These are phyloP conservation scores for Varroa destructor DNA, from an alignment of 1,140 invertebrate genomes.

Conservation along the genomic window DNA sequence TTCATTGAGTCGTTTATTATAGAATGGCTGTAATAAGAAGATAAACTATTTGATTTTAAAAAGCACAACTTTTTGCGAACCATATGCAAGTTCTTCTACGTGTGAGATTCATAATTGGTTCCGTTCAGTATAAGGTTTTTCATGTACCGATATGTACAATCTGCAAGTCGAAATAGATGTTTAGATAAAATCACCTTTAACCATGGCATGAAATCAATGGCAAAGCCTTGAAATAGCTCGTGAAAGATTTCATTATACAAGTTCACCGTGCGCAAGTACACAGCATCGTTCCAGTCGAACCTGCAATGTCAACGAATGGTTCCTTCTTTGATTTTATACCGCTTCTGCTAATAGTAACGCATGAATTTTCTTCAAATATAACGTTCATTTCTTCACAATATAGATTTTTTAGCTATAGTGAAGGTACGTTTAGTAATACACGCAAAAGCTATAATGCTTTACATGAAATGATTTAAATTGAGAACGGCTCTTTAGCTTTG, in stretches of 20 bases:
- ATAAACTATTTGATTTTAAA: not conserved
- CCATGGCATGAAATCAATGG: conserved; percentile 74
- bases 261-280: conserved; percentile 52
- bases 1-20: not conserved
- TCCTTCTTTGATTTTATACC: not conserved
- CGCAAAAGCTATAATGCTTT: too few species aligned
- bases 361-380: too few species aligned
- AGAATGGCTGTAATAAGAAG: not conserved
- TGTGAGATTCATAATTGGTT: too few species aligned
- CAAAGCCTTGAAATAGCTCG: conserved; percentile 73
- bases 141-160: too few species aligned
- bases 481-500: too few species aligned
- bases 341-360: too few species aligned
- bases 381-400: too few species aligned
- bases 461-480: too few species aligned
- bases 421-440: too few species aligned
- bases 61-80: not conserved
- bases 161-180: not conserved
- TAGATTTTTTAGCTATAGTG: too few species aligned
- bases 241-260: conserved; percentile 74
- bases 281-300: conserved; percentile 52
- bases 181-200: conserved; percentile 44
- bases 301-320: conserved; percentile 35
- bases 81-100: too few species aligned
- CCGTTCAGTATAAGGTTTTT: too few species aligned